A percentile compares a stretch with the other conserved stretches of the same genome.
Evolutionary conservation across 1,140 invertebrate genomes (phyloP).

Genomic region (Phocides pigmalion): DNA sequence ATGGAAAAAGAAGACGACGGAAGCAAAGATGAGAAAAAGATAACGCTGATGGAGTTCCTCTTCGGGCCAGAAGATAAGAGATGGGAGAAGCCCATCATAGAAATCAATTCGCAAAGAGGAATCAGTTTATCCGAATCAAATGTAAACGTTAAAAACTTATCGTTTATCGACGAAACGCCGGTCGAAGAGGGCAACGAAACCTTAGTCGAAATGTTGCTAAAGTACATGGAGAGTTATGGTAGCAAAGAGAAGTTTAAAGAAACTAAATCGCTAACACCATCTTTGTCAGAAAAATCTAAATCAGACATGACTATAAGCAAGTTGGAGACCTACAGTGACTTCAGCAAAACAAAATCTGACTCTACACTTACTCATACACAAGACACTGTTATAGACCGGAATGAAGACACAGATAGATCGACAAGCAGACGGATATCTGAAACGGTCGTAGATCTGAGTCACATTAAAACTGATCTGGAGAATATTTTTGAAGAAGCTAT

Average conservation of each 20-base stretch:
- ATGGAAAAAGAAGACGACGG: slow-evolving; percentile 66
- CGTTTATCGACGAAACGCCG: slow-evolving; percentile 80
- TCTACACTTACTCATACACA: slow-evolving; percentile 73
- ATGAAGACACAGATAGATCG: slow-evolving; percentile 53
- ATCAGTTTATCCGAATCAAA: slow-evolving; percentile 71
- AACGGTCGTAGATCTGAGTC: slow-evolving; percentile 68
- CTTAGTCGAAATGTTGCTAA: slow-evolving; percentile 76
- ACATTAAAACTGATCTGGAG: slow-evolving; percentile 74
- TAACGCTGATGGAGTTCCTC: slow-evolving; percentile 77
- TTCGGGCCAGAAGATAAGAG: slow-evolving; percentile 69
- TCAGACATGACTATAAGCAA: slow-evolving; percentile 81
- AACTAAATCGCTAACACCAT: slow-evolving; percentile 61
- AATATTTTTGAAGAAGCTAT: slow-evolving; percentile 69
- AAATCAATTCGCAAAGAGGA: slow-evolving; percentile 57
- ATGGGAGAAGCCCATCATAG: slow-evolving; percentile 64
- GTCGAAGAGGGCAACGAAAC: slow-evolving; percentile 69
- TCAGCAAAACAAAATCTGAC: slow-evolving; percentile 77
- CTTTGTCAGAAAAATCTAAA: slow-evolving; percentile 74
- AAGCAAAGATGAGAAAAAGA: slow-evolving; percentile 69
- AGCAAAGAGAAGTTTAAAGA: slow-evolving; percentile 61
- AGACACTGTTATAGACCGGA: slow-evolving; percentile 75
- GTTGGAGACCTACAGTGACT: slow-evolving; percentile 75
- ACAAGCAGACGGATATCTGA: slow-evolving; percentile 66
- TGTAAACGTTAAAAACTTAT: slow-evolving; percentile 72
- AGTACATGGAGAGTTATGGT: slow-evolving; percentile 78